A percentile compares a stretch with the other conserved stretches of the same genome.
These are phyloP conservation scores for Andrena bucephala DNA, from an alignment of 2,888 invertebrate species.

Conservation along the genomic window DNA sequence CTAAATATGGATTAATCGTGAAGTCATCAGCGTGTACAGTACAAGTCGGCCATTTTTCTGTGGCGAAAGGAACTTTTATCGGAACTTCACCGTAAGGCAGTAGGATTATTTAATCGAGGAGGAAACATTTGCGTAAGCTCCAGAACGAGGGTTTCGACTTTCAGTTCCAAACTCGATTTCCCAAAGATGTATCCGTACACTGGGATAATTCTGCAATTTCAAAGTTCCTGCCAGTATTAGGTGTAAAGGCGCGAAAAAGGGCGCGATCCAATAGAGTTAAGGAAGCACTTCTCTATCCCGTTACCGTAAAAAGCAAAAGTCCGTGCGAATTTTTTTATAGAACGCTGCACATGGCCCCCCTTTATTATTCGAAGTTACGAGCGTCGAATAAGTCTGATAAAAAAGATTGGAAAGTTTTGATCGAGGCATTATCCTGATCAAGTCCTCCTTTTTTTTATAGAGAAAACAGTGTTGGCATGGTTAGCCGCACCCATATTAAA, in stretches of 20 bases:
- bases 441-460: not conserved
- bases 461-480: not conserved
- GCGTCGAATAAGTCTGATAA: slow-evolving; percentile 17
- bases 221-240: slow-evolving; percentile 59
- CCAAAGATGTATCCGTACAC: slow-evolving; percentile 54
- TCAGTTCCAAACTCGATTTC: slow-evolving; percentile 65
- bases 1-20: not conserved
- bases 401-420: slow-evolving; percentile 20
- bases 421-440: not conserved
- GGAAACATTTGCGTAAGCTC: slow-evolving; percentile 49
- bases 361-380: slow-evolving; percentile 32
- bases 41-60: not conserved
- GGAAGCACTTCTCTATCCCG: slow-evolving; percentile 52
- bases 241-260: slow-evolving; percentile 61
- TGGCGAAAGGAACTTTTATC: slow-evolving; percentile 23
- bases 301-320: slow-evolving; percentile 65
- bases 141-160: slow-evolving; percentile 44
- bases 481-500: not conserved
- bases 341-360: slow-evolving; percentile 9
- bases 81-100: slow-evolving; percentile 25
- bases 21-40: not conserved
- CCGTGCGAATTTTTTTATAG: slow-evolving; percentile 47
- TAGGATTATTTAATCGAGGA: slow-evolving; percentile 45
- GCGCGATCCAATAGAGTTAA: slow-evolving; percentile 58
- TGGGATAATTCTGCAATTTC: slow-evolving; percentile 63